Evolutionary conservation across 2,888 invertebrate species (phyloP), one percentile per base, ranked within the genome.

Genomic region (Arenicola marina): DNA sequence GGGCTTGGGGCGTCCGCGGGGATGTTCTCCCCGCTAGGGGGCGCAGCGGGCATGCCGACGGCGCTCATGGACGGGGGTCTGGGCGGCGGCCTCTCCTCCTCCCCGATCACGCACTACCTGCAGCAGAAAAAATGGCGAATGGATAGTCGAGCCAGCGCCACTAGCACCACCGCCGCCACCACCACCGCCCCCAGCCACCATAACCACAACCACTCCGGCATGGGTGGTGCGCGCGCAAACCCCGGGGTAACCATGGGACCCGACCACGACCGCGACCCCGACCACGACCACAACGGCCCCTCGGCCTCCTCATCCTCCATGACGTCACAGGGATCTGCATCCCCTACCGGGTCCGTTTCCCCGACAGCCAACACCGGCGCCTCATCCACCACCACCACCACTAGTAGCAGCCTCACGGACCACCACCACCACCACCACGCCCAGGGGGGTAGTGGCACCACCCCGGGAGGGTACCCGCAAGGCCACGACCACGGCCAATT

Each of bases 71-170:
- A 11, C 15, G 48, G 48, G 48, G 28, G 28, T 15, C 53, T 15
- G 15, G 53, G 53, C 7, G 7, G 28, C 31, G 15, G 7, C 31
- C 28, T 28, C 29, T 15, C 24, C 29, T 53, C 31, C 15, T 31
- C 53, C 15, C 53, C 53, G 4, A 53, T 53, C 29, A 24, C 53
- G 11, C 53, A 53, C 31, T 53, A 53, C 53, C 15, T 53, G 15
- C 53, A 53, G 53, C 53, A 53, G 53, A 53, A 32, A 32, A 28
- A 32, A 24, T 15, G 53, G 15, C 53, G 53, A 15, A 11, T 32
- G 7, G 53, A 53, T 29, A 32, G 53, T 15, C 29, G 33, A 11
- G 24, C 11, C 18, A 24, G 48, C 26, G 7, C 11, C 7, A 24
- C 7, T 24, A 7, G 15, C 15, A 24, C n/a, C 26, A 24, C 18